Conservation (phyloP, 2,888 invertebrate species). For the Spodoptera littoralis region DNA sequence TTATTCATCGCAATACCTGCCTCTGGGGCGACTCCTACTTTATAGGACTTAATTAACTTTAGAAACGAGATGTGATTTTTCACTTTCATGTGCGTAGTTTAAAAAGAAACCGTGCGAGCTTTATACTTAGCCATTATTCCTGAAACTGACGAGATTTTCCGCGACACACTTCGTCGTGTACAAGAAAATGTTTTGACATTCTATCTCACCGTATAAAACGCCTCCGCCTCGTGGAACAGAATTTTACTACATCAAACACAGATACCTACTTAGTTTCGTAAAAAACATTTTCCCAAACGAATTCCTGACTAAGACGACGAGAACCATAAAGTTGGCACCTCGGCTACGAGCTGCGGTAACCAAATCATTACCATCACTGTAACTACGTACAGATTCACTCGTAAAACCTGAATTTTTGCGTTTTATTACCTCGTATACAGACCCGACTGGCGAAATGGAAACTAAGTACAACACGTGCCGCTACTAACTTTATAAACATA, state of each 20-base stretch:
- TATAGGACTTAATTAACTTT: conserved; percentile 58
- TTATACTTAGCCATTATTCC: neutral
- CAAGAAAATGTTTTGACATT: neutral
- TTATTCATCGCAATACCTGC: conserved; percentile 55
- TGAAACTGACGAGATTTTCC: neutral
- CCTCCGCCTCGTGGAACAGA: conserved; percentile 3
- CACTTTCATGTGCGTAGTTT: conserved; percentile 16
- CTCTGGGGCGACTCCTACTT: conserved; percentile 46
- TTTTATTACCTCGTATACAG: conserved; percentile 71
- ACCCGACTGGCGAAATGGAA: conserved; percentile 51
- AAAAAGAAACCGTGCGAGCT: neutral
- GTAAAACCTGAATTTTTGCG: conserved; percentile 71
- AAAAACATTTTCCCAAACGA: conserved; percentile 37
- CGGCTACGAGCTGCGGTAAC: conserved; percentile 59
- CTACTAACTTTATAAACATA: conserved; percentile 41
- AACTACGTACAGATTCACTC: conserved; percentile 72
- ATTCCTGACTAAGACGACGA: conserved; percentile 42
- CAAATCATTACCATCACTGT: conserved; percentile 70
- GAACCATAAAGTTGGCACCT: conserved; percentile 63
- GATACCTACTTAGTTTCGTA: conserved; percentile 32
- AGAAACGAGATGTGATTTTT: conserved; percentile 45
- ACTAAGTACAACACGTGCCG: conserved; percentile 55
- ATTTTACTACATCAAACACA: conserved; percentile 41
- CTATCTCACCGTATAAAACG: conserved; percentile 1
- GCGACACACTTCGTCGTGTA: too few relatives aligned